Conservation (phyloP, 2,888 invertebrate genomes). For the Caradrina kadenii region DNA sequence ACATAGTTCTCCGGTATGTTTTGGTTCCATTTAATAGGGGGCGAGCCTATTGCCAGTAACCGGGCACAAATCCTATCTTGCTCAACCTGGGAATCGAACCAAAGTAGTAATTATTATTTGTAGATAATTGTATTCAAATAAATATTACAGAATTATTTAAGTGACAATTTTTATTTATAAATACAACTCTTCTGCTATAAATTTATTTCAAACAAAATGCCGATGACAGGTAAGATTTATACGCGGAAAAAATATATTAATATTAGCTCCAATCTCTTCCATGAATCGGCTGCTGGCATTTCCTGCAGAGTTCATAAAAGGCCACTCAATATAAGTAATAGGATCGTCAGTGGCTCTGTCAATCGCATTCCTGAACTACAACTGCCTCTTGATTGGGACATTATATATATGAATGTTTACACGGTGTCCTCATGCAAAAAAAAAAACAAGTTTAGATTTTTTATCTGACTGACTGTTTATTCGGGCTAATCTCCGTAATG, state of each 20-base stretch:
- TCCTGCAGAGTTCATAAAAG: constrained; percentile 6
- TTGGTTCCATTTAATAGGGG: no score
- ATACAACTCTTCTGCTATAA: neutral
- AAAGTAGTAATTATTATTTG: neutral
- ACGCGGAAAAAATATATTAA: constrained; percentile 30
- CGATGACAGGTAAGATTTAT: constrained; percentile 26
- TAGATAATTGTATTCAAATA: neutral
- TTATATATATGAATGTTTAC: no score
- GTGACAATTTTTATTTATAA: neutral
- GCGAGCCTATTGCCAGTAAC: no score
- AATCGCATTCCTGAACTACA: constrained; percentile 9
- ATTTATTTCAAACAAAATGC: constrained; percentile 17
- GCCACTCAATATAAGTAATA: constrained; percentile 15
- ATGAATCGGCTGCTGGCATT: constrained; percentile 9
- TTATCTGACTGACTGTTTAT: no score
- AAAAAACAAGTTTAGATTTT: no score
- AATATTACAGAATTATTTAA: neutral
- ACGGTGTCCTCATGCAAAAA: no score
- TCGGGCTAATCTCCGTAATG: no score
- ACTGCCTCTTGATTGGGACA: no score
- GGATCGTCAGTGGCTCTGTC: constrained; percentile 7
- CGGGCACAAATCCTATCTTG: no score
- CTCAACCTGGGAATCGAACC: no score
- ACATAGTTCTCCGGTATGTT: no score
- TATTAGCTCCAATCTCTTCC: constrained; percentile 30